phyloP scores from a whole-genome alignment of 2,113 vertebrate species.

The Burhinus oedicnemus region DNA sequence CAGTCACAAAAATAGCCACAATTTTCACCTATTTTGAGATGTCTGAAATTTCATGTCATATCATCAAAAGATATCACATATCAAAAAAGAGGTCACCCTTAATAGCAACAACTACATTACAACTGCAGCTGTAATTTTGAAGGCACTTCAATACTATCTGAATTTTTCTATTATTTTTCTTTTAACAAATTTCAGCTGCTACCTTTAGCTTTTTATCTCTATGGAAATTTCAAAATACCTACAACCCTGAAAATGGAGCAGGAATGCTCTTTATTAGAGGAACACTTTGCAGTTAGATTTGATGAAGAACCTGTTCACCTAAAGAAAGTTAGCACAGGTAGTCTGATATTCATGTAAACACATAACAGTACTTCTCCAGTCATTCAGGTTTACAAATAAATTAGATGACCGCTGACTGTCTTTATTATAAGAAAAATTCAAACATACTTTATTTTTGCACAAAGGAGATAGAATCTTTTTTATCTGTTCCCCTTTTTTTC shows the following conservation, averaged over 20 bases:
- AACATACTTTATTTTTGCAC: background rate
- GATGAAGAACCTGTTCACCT: background rate
- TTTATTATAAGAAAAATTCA: background rate
- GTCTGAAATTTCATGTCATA: background rate
- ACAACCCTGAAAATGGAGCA: background rate
- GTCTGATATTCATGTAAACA: background rate
- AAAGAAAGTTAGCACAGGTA: background rate
- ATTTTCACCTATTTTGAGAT: background rate
- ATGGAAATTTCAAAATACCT: background rate
- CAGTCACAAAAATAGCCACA: background rate
- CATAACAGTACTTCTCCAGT: background rate
- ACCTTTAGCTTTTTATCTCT: background rate
- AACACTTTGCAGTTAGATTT: background rate
- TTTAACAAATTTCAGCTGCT: background rate
- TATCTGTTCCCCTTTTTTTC: background rate
- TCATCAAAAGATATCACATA: background rate
- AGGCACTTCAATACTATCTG: background rate
- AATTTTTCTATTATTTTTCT: background rate
- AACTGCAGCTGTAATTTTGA: background rate
- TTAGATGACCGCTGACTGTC: background rate
- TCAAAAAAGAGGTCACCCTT: background rate
- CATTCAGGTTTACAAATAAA: background rate
- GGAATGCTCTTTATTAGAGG: background rate
- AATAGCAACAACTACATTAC: background rate
- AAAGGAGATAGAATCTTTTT: background rate